A percentile compares a stretch with the other conserved stretches of the same genome.
Conservation (phyloP, 35 echinoderm and acorn worm species). For the Chiridota heheva region DNA sequence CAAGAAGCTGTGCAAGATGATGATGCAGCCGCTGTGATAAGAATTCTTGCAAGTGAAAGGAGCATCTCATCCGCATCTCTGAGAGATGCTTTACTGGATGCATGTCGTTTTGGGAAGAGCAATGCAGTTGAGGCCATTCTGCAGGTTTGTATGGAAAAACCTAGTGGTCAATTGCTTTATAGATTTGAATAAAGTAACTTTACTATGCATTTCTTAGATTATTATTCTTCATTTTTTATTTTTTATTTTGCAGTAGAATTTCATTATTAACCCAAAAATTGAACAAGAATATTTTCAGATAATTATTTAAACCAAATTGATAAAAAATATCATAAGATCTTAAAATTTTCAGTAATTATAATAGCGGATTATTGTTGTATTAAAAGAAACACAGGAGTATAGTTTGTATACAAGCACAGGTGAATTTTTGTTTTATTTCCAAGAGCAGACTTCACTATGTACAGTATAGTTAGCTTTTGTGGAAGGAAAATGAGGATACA, state of each 20-base stretch:
- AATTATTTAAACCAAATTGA: not conserved
- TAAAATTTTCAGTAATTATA: no score
- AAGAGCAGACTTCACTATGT: no score
- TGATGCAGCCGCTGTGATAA: not conserved
- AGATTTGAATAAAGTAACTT: not conserved
- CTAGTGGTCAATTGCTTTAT: not conserved
- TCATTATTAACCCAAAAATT: not conserved
- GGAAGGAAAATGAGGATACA: no score
- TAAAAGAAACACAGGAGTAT: no score
- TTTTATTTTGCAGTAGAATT: not conserved
- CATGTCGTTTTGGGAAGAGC: constrained; percentile 39
- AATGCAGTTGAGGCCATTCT: constrained; percentile 18
- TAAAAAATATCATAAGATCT: no score
- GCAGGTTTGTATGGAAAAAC: not conserved
- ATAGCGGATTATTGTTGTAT: no score
- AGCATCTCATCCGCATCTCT: not conserved
- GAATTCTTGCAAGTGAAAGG: not conserved
- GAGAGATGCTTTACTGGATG: constrained; percentile 2
- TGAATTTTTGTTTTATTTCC: no score
- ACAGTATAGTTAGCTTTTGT: no score
- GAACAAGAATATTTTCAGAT: not conserved
- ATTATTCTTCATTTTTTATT: not conserved
- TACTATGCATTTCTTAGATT: not conserved
- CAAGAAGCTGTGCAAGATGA: constrained; percentile 13
- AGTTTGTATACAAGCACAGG: no score